Percentiles rank a stretch among this genome's conserved stretches.
Evolutionary conservation across 1,140 invertebrate species (phyloP).

Genomic region (Cephus cinctus): DNA sequence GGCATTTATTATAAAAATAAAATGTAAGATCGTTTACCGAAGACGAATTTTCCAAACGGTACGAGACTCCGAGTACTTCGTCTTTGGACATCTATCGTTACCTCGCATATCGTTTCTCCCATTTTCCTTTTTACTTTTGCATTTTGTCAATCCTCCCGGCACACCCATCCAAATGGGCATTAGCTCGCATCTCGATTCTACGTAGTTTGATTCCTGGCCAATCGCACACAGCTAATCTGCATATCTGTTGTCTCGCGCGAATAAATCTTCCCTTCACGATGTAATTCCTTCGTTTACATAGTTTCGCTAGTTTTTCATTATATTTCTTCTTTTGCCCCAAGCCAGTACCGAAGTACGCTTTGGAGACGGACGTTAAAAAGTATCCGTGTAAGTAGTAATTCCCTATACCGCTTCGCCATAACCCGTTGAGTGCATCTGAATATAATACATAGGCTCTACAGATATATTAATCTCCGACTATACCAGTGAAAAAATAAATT

Average conservation of each 20-base stretch:
- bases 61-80: constrained; percentile 10
- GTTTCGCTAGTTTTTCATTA: too few relatives aligned
- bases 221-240: too few relatives aligned
- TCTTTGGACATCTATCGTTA: background rate
- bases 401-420: constrained; percentile 31
- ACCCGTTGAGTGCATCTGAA: constrained; percentile 50
- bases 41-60: constrained; percentile 43
- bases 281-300: too few relatives aligned
- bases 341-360: too few relatives aligned
- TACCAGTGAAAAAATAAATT: constrained; percentile 59
- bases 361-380: too few relatives aligned
- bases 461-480: constrained; percentile 54
- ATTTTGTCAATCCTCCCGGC: constrained; percentile 11
- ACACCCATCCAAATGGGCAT: too few relatives aligned
- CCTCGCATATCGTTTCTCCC: constrained; percentile 12
- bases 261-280: too few relatives aligned
- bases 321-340: too few relatives aligned
- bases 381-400: too few relatives aligned
- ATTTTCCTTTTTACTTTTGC: constrained; percentile 15
- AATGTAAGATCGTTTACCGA: constrained; percentile 53
- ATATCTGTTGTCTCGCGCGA: too few relatives aligned
- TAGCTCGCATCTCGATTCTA: too few relatives aligned
- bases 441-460: constrained; percentile 56
- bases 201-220: too few relatives aligned
- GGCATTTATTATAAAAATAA: constrained; percentile 56